Conservation (phyloP, 2,888 invertebrate species). For the Tenthredo distinguenda region DNA sequence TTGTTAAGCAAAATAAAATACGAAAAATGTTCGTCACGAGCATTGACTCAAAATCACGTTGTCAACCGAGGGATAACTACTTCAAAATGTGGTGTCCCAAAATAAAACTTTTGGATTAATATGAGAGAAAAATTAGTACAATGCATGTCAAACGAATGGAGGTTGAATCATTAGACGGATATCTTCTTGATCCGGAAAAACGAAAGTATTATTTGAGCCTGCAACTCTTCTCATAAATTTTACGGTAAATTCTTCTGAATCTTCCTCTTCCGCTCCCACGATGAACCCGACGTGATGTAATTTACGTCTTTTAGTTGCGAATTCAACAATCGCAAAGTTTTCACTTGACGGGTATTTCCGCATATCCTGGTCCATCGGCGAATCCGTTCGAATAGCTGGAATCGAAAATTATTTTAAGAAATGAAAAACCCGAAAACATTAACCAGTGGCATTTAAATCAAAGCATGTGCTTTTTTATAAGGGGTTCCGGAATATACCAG, state of each 20-base stretch:
- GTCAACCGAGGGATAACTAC: too few relatives aligned
- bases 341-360: neutral
- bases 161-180: neutral
- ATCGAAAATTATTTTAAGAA: neutral
- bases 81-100: too few relatives aligned
- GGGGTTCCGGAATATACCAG: constrained; percentile 15
- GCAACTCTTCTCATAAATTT: constrained; percentile 20
- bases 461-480: neutral
- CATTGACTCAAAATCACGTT: too few relatives aligned
- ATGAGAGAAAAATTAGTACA: too few relatives aligned
- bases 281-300: constrained; percentile 29
- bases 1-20: too few relatives aligned
- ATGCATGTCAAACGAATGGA: too few relatives aligned
- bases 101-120: too few relatives aligned
- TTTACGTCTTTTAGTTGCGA: constrained; percentile 32
- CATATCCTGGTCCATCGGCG: neutral
- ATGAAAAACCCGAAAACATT: neutral
- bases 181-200: constrained; percentile 36
- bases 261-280: constrained; percentile 28
- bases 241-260: constrained; percentile 23
- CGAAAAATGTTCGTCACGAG: too few relatives aligned
- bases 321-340: constrained; percentile 28
- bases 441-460: neutral
- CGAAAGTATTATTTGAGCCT: constrained; percentile 16
- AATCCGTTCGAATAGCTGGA: constrained; percentile 14